Percentiles rank a stretch among this genome's conserved stretches.
These are phyloP conservation scores for Spermophilus dauricus DNA, from an alignment of 2,113 vertebrate genomes.

Conservation along the genomic window DNA sequence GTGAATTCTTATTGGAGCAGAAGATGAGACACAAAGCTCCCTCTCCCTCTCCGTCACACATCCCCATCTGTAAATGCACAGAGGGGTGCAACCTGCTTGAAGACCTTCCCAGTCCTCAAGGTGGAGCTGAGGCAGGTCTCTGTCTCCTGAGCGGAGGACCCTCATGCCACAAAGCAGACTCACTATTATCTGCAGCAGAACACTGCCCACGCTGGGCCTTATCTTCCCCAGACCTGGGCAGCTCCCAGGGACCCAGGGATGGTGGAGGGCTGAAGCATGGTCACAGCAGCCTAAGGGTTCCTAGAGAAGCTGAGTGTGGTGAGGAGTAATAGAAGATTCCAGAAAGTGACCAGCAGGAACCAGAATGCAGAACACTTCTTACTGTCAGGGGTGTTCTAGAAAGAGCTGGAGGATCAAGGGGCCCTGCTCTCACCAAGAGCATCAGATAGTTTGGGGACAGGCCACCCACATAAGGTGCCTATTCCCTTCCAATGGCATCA, in stretches of 20 bases:
- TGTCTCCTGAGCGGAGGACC: background rate
- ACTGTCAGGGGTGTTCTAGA: background rate
- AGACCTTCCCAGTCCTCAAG: background rate
- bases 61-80: background rate
- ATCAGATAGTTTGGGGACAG: background rate
- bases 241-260: background rate
- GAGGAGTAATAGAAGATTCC: background rate
- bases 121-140: accelerated
- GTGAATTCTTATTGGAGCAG: background rate
- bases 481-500: background rate
- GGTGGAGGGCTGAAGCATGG: accelerated
- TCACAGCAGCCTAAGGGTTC: background rate
- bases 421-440: background rate
- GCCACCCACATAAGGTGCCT: accelerated
- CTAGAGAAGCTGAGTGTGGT: background rate
- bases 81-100: too few species aligned
- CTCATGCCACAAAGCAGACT: background rate
- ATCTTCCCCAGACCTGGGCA: background rate
- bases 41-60: background rate
- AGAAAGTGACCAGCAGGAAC: background rate
- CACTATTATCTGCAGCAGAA: accelerated
- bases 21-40: accelerated
- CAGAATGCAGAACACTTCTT: background rate
- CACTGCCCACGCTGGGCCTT: background rate
- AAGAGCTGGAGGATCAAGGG: background rate